Conservation (phyloP, 2,797 vertebrate species). For the Borostomias antarcticus region DNA sequence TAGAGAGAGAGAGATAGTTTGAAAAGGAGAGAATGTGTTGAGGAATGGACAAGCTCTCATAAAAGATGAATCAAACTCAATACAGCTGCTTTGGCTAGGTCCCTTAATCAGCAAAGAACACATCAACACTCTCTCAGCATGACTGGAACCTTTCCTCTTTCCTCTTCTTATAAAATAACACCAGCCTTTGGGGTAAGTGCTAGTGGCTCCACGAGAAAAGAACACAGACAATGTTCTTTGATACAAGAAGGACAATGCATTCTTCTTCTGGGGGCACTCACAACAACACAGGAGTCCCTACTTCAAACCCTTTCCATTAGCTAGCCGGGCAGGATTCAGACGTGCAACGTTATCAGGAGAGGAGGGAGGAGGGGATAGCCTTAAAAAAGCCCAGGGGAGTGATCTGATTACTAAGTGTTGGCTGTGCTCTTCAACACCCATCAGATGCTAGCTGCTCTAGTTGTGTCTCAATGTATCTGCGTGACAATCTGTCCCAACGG, state of each 20-base stretch:
- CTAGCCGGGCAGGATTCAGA: slow-evolving; percentile 3
- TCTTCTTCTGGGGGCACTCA: slow-evolving; percentile 4
- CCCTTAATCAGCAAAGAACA: neutral
- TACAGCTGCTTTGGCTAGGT: neutral
- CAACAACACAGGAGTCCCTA: neutral
- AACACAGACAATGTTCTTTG: neutral
- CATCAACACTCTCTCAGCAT: neutral
- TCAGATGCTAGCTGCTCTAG: neutral
- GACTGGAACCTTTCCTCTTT: neutral
- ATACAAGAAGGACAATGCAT: neutral
- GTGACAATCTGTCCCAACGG: too few species aligned
- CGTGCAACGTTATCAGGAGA: neutral
- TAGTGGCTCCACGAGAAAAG: neutral
- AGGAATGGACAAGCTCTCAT: slow-evolving; percentile 1
- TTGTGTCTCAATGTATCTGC: neutral
- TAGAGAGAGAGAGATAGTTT: neutral
- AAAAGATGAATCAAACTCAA: neutral
- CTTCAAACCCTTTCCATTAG: neutral
- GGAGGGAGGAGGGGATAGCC: slow-evolving; percentile 10
- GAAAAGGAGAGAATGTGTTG: slow-evolving; percentile 18
- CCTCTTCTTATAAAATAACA: neutral
- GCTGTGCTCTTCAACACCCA: neutral
- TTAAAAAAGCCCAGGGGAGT: slow-evolving; percentile 17
- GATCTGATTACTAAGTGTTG: slow-evolving; percentile 10
- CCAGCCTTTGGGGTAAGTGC: neutral